Percentiles rank a stretch among this genome's conserved stretches.
Conservation (phyloP, 2,888 invertebrate genomes). For the Andrena haemorrhoa region DNA sequence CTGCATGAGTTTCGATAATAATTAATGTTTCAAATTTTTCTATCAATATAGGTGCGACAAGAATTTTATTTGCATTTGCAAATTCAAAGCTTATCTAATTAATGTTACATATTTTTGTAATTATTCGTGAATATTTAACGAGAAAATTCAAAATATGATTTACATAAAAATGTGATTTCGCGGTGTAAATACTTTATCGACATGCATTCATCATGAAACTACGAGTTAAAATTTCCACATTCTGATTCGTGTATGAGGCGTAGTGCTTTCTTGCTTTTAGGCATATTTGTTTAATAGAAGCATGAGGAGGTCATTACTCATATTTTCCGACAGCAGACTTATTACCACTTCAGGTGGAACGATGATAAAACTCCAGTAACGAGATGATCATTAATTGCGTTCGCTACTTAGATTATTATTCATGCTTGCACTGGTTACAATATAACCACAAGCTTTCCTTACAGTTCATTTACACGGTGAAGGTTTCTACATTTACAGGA, state of each 20-base stretch:
- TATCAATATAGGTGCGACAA: no score
- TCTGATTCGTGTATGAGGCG: neutral
- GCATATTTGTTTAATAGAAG: neutral
- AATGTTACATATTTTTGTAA: no score
- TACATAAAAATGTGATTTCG: no score
- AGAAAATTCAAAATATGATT: no score
- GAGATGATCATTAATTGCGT: slow-evolving; percentile 16
- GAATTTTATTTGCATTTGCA: no score
- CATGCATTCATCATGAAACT: no score
- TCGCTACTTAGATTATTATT: neutral
- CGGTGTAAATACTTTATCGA: no score
- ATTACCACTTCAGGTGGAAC: slow-evolving; percentile 4
- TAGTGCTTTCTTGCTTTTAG: neutral
- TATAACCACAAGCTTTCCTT: neutral
- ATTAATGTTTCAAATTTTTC: neutral
- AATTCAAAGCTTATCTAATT: no score
- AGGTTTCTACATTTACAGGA: neutral
- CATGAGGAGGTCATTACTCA: neutral
- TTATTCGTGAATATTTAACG: no score
- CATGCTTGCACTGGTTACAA: neutral
- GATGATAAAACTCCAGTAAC: slow-evolving; percentile 12
- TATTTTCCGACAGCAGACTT: neutral
- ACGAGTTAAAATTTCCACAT: neutral
- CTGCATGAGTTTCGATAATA: neutral
- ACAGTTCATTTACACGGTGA: neutral